A percentile compares a stretch with the other conserved stretches of the same genome.
These are phyloP conservation scores for Popillia japonica DNA, from an alignment of 1,140 invertebrate genomes.

Conservation along the genomic window DNA sequence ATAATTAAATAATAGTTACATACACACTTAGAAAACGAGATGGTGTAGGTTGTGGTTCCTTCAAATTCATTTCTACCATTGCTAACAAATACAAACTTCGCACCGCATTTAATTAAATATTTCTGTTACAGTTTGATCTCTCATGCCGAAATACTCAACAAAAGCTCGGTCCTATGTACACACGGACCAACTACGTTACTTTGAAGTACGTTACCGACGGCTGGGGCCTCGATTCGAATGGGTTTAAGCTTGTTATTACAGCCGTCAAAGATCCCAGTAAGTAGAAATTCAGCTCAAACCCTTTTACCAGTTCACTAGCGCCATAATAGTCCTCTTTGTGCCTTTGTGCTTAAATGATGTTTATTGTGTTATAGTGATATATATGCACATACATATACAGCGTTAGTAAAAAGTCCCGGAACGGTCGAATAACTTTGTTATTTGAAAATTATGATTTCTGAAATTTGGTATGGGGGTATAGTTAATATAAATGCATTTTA, in stretches of 20 bases:
- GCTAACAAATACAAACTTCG: not conserved
- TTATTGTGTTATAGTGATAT: conserved; percentile 20
- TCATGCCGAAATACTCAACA: conserved; percentile 90
- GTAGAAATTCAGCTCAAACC: conserved; percentile 58
- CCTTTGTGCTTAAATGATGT: conserved; percentile 27
- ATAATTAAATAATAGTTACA: no score
- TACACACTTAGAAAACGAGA: not conserved
- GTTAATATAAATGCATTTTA: no score
- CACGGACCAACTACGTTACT: conserved; percentile 91
- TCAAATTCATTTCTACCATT: conserved; percentile 2
- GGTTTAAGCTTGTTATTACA: conserved; percentile 92
- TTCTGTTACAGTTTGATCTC: conserved; percentile 77
- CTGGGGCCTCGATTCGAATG: conserved; percentile 89
- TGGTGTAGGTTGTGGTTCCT: not conserved
- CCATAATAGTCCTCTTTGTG: conserved; percentile 20
- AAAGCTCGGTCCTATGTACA: conserved; percentile 86
- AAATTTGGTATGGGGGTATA: no score
- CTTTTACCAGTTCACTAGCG: not conserved
- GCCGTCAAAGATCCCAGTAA: conserved; percentile 92
- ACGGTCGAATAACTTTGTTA: no score
- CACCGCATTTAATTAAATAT: conserved; percentile 26
- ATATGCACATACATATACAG: not conserved
- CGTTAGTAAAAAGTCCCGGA: no score
- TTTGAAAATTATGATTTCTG: no score
- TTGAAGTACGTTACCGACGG: conserved; percentile 92